A percentile compares a stretch with the other conserved stretches of the same genome.
These are phyloP conservation scores for Mixornis gularis DNA, from an alignment of 2,113 vertebrate species.

Conservation along the genomic window DNA sequence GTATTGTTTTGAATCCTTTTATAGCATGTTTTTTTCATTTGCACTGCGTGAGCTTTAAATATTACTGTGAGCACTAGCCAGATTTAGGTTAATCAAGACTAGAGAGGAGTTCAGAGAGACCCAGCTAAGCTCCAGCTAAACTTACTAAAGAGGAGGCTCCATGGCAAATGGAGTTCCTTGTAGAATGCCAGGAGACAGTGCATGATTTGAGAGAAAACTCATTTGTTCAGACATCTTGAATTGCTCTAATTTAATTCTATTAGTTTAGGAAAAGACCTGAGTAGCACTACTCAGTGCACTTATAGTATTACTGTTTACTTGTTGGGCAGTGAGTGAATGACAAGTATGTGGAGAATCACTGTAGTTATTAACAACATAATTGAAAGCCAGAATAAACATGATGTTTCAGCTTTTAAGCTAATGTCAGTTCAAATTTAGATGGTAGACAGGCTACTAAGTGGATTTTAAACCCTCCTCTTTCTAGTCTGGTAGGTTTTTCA, in stretches of 20 bases:
- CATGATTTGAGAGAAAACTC: not conserved
- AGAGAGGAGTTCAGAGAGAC: not conserved
- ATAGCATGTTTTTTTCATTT: conserved; percentile 50
- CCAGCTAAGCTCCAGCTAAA: not conserved
- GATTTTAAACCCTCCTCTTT: not conserved
- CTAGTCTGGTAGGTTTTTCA: not conserved
- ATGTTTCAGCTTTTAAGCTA: not conserved
- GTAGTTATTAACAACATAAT: not conserved
- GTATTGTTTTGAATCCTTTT: conserved; percentile 34
- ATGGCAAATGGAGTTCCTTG: not conserved
- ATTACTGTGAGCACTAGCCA: conserved; percentile 9
- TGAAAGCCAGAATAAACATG: not conserved
- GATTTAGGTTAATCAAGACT: conserved; percentile 8
- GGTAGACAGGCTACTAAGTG: not conserved
- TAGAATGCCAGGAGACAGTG: not conserved
- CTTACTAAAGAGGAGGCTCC: not conserved
- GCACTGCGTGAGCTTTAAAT: not conserved
- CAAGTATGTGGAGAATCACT: not conserved
- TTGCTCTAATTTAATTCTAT: not conserved
- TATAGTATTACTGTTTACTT: not conserved
- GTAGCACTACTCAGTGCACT: not conserved
- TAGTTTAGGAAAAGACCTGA: not conserved
- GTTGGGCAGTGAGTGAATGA: not conserved
- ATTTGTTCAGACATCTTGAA: conserved; percentile 3
- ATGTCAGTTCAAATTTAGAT: not conserved